These are phyloP conservation scores for Acleris cristana DNA, from an alignment of 2,888 invertebrate species.

Conservation along the genomic window DNA sequence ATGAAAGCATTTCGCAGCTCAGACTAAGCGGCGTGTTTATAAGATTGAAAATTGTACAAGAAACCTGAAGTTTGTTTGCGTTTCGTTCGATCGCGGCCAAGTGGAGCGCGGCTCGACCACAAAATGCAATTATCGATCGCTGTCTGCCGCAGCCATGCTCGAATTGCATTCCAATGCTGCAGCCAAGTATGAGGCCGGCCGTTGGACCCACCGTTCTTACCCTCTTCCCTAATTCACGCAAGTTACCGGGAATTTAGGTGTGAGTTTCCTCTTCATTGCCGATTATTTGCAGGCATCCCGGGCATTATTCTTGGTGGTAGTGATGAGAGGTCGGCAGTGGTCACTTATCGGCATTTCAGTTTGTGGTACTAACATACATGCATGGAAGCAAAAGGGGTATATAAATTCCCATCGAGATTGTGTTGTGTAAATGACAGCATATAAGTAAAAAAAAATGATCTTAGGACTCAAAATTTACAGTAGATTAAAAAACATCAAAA, in stretches of 20 bases:
- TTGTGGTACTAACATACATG: too few species aligned
- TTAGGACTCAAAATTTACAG: neutral
- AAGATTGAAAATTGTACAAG: constrained; percentile 67
- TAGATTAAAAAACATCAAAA: neutral
- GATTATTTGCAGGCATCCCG: constrained; percentile 24
- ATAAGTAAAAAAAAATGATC: too few species aligned
- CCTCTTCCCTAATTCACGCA: constrained; percentile 28
- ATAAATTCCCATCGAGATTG: too few species aligned
- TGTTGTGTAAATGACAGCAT: too few species aligned
- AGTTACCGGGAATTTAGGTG: constrained; percentile 18
- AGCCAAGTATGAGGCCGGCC: constrained; percentile 58
- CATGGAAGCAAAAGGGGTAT: too few species aligned
- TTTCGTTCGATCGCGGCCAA: constrained; percentile 69
- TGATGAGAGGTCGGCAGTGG: neutral
- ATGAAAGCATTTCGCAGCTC: constrained; percentile 51
- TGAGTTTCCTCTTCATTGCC: constrained; percentile 14
- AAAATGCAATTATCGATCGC: constrained; percentile 82
- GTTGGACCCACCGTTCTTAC: constrained; percentile 41
- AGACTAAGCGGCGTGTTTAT: constrained; percentile 57
- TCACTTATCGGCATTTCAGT: neutral
- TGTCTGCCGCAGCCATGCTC: constrained; percentile 74
- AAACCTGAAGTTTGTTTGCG: constrained; percentile 76
- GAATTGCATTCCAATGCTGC: constrained; percentile 73
- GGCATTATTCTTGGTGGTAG: neutral
- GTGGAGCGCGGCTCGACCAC: constrained; percentile 73